Evolutionary conservation across 2,888 invertebrate species (phyloP), one percentile per base, ranked within the genome.

Genomic region (Drosophila longiperda): DNA sequence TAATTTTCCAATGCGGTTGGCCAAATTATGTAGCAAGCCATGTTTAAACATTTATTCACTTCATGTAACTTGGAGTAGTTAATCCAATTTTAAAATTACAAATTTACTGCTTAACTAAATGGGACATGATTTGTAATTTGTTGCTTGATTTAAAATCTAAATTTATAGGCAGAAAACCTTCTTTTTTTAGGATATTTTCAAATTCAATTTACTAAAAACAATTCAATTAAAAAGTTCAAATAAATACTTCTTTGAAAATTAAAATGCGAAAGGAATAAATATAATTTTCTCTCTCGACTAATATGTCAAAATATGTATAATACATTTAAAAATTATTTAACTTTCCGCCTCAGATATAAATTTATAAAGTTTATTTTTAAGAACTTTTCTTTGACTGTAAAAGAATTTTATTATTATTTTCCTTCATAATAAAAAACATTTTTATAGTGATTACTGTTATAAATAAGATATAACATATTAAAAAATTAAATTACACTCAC

Each of bases 401-500:
- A 2, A 11, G 11, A n/a, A n/a, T 42, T 11, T n/a, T 5, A 20
- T 42, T 11, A 5, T 2, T 40, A 9, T 5, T n/a, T n/a, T n/a
- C 4, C 2, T 4, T 3, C 0, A 8, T 8, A 38, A 38, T 38
- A 17, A 38, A 38, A 9, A 17, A 17, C 17, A 20, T 42, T 20
- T 9, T 50, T 33, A 42, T 52, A 0, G 17, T n/a, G 34, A 59
- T 20, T 48, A 45, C 50, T 29, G 38, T 17, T 52, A 40, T n/a
- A n/a, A 20, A 23, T 45, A 23, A 20, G 45, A 12, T 15, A 45
- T 15, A 7, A 3, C 20, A 1, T 15, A 15, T 0, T 3, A 3
- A 45, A 45, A 45, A 23, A 15, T 11, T 20, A 52, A 26, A 49
- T 58, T 42, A 36, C 20, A 74, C 92, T 91, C 83, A 97, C 94